Base-by-base conservation (phyloP, 2,888 invertebrate genomes). In the Microplitis manilae region DNA sequence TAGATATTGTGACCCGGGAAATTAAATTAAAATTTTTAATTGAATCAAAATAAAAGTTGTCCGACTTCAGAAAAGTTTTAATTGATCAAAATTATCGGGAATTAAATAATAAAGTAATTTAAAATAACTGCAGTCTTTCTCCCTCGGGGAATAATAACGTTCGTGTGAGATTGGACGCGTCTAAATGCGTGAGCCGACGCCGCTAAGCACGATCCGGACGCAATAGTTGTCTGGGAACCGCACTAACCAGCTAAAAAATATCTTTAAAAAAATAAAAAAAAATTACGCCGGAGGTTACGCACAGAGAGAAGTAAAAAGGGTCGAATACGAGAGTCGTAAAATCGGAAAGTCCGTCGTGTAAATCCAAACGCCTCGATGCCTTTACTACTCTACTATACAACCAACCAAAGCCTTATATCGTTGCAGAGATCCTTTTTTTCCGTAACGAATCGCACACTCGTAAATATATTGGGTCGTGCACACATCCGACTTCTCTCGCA, bases 331-430 rank as follows among this genome's bases (percentile, higher is more conserved):
- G 78, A 76, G 76, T 81, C 81, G 80, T 82, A 82, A 82, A 82
- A 82, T 81, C 68, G 77, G 20, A 77, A 78, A 81, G 81, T 82
- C 81, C 80, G 81, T 81, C 78, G 79, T 81, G 83, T 82, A 83
- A 83, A 84, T 84, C 80, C 84, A 77, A 81, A 82, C 82, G 84
- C 82, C 80, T 81, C 81, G 81, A 78, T 80, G 79, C 78, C 81
- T 75, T 67, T 77, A 71, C 77, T 78, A 40, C 50, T 9, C 50
- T 50, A 50, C 50, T 50, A 50, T 13, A 50, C 50, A 50, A 50
- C 50, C 50, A 50, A 73, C 59, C 65, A 70, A 67, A 67, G 77
- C 67, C 73, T 77, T 75, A 78, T 73, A 78, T 79, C 80, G 75
- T 68, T 68, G 9, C 50, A 50, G 68, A 62, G 40, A 73, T 60